Percentiles rank a stretch among this genome's conserved stretches.
Evolutionary conservation across 2,797 vertebrate genomes (phyloP).

Genomic region (Thunnus albacares): DNA sequence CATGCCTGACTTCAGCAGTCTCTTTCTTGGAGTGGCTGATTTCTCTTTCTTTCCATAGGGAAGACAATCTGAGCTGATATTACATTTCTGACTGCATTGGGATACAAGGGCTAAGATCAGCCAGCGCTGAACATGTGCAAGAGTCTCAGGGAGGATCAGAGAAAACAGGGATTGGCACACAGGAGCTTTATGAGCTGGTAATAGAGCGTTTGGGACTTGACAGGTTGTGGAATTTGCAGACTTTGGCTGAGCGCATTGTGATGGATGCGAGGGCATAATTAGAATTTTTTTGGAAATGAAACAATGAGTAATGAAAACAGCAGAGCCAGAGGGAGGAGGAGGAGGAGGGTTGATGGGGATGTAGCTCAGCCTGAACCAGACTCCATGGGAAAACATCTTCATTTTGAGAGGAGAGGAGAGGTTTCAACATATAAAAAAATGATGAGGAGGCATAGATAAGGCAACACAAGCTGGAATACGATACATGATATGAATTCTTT

Average conservation of each 20-base stretch:
- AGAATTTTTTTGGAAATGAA: constrained; percentile 2
- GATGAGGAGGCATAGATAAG: constrained; percentile 8
- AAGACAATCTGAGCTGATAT: constrained; percentile 18
- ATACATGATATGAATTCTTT: background rate
- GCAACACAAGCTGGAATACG: background rate
- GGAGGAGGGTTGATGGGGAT: background rate
- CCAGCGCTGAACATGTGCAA: constrained; percentile 29
- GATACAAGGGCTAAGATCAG: constrained; percentile 23
- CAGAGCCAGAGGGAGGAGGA: background rate
- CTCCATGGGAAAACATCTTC: constrained; percentile 8
- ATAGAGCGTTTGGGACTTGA: constrained; percentile 10
- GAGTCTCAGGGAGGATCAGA: constrained; percentile 43
- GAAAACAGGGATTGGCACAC: constrained; percentile 9
- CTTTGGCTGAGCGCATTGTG: constrained; percentile 24
- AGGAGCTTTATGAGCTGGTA: constrained; percentile 20
- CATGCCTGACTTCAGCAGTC: constrained; percentile 22
- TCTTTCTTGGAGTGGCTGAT: constrained; percentile 13
- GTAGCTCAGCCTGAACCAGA: constrained; percentile 25
- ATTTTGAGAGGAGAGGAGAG: constrained; percentile 1
- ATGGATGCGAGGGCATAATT: background rate
- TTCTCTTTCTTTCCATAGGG: background rate
- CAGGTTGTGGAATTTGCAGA: constrained; percentile 39
- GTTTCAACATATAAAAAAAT: constrained; percentile 8
- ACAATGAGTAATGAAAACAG: constrained; percentile 26
- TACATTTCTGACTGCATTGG: constrained; percentile 39